Base-by-base conservation (phyloP, 2,113 vertebrate genomes). In the Pollachius pollachius region DNA sequence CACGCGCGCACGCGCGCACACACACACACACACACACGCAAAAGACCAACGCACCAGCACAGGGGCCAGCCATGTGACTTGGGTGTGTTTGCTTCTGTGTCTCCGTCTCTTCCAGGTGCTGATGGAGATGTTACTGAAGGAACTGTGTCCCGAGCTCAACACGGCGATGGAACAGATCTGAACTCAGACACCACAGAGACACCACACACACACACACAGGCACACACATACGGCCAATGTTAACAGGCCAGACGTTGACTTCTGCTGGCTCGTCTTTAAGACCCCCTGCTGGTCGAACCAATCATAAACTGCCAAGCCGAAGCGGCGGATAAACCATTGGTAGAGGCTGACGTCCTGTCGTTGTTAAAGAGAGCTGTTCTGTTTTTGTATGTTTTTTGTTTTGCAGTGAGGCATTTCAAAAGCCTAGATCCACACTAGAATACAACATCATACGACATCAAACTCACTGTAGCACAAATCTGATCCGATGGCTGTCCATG, bases 51-150 rank as follows among this genome's bases (percentile, higher is more conserved):
- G 12, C 41, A 48, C 8, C 12, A 41, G 37, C 9, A 11, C 37
- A 5, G 37, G 37, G 4, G 37, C 6, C 1, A 12, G 41, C 41
- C 2, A 34, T 34, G 30, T 34, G 30, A 57, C 2, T 56, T 12
- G 4, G 13, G 0, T 5, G 8, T 52, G 19, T 64, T 15, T 0
- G 0, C 23, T 56, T 23, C 58, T 67, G 15, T 68, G 12, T 61
- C 41, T 2, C 17, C 73, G 8, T 74, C 54, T 77, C 65, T 58
- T 0, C 59, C 78, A 99, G 97, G 93, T 98, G 30, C 84, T 98
- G 88, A 90, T 99, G 92, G 97, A 99, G 91, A 92, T 98, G 93
- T 89, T 98, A 85, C 93, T 99, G 59, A 93, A 89, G 75, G 97
- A 99, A 81, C 85, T 99, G 70, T 98, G 94, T 85, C 95, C 97